A percentile compares a stretch with the other conserved stretches of the same genome.
These are phyloP conservation scores for Quiscalus mexicanus DNA, from an alignment of 2,113 vertebrate genomes.

Conservation along the genomic window DNA sequence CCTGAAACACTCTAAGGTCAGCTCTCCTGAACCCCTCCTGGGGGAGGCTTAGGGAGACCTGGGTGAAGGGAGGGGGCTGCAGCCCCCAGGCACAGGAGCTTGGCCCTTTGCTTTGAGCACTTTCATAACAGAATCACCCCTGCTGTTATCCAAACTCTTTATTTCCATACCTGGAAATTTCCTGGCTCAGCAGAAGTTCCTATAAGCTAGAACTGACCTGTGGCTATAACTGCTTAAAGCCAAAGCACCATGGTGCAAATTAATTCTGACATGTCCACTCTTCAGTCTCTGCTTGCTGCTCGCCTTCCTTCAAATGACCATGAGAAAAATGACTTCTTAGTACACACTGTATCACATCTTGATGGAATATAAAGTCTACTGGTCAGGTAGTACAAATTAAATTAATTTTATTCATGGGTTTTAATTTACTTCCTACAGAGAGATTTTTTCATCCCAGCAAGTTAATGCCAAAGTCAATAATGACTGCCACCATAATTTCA, in stretches of 20 bases:
- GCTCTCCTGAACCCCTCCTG: neutral
- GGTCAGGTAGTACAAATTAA: constrained; percentile 10
- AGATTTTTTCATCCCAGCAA: constrained; percentile 5
- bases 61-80: accelerated
- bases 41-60: neutral
- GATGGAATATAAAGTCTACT: neutral
- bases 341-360: neutral
- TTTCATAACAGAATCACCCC: neutral
- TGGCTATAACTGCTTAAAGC: neutral
- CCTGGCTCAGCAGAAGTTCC: neutral
- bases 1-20: neutral
- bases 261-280: neutral
- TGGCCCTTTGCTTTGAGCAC: neutral
- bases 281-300: neutral
- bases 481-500: neutral
- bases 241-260: neutral
- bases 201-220: neutral
- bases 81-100: neutral
- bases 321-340: neutral
- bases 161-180: neutral
- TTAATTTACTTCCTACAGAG: constrained; percentile 43
- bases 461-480: neutral
- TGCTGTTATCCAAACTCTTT: neutral
- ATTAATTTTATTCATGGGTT: constrained; percentile 2
- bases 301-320: neutral